phyloP scores from a whole-genome alignment of 2,797 vertebrate genomes.

The Spatula clypeata region DNA sequence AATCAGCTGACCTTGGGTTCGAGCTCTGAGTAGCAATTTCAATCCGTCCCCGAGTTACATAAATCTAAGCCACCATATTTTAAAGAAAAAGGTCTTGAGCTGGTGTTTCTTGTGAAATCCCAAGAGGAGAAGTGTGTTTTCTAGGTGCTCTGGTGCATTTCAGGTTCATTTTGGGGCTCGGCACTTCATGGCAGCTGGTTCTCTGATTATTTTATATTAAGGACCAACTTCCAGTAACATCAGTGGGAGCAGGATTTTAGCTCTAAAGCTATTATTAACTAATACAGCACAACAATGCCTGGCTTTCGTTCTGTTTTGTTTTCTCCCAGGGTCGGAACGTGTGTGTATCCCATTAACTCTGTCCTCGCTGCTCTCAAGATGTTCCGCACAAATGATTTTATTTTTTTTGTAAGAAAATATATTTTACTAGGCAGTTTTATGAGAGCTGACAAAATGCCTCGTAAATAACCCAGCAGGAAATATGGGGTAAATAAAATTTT shows the following conservation, averaged over 20 bases:
- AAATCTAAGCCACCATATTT: neutral
- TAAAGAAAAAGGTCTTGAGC: neutral
- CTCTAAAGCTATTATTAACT: constrained; percentile 76
- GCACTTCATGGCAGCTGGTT: constrained; percentile 59
- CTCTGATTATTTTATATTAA: constrained; percentile 73
- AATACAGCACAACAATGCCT: constrained; percentile 73
- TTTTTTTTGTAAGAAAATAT: constrained; percentile 82
- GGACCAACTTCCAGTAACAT: constrained; percentile 71
- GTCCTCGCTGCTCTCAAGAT: constrained; percentile 76
- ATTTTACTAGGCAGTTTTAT: constrained; percentile 83
- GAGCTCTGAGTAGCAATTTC: neutral
- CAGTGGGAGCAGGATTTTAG: constrained; percentile 69
- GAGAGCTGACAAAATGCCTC: constrained; percentile 82
- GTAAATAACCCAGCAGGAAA: constrained; percentile 84
- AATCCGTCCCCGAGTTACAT: neutral
- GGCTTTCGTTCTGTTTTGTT: constrained; percentile 75
- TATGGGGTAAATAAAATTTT: constrained; percentile 81
- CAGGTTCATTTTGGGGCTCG: constrained; percentile 17
- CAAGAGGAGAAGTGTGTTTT: neutral
- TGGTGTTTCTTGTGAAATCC: constrained; percentile 16
- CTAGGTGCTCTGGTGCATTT: constrained; percentile 24
- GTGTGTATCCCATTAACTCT: constrained; percentile 79
- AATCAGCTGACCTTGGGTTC: neutral
- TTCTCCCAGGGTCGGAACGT: constrained; percentile 65
- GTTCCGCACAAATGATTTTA: constrained; percentile 71